Base-by-base conservation (phyloP, 2,797 vertebrate species). In the Cuculus canorus region DNA sequence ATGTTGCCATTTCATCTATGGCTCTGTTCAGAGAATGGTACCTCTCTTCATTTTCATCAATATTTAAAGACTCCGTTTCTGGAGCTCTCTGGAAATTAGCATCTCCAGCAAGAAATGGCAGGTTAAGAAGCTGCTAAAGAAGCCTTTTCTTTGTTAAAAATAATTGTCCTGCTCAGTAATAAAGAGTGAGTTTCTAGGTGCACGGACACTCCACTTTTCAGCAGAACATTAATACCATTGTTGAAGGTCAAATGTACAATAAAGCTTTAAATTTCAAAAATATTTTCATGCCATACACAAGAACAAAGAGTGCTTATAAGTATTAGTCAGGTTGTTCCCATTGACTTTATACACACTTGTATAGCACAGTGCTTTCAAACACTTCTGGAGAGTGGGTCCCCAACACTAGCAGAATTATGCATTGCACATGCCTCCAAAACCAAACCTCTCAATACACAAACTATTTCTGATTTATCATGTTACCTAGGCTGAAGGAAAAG, bases 41-140 rank as follows among this genome's bases (percentile, higher is more conserved):
- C 3, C 1, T 50, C 45, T 71, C 32, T n/a, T 81, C 17, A 3
- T 85, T 81, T 43, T 91, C 87, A 69, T 95, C 61, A 70, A 30
- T 91, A 64, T 81, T 94, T 90, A 63, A 95, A 78, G 10, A 6
- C 35, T 72, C 10, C 13, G 13, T 66, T 95, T 65, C 50, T 79
- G 59, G 54, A 90, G 69, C 23, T 28, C 17, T 16, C 59, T 82
- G 72, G 76, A 90, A 85, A 65, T 60, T 3, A 69, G 23, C 47
- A 32, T 75, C 68, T 70, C 39, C 61, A 59, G 68, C 79, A 78
- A 81, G 61, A 88, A 89, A 57, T 24, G 17, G 8, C 32, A 28
- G 16, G 16, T n/a, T 25, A 28, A 39, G 47, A 75, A 87, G 53
- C 76, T 91, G 43, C 64, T 82, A 23, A 65, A 76, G 71, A 61